These are phyloP conservation scores for Spea bombifrons DNA, from an alignment of 2,113 vertebrate species.

Conservation along the genomic window DNA sequence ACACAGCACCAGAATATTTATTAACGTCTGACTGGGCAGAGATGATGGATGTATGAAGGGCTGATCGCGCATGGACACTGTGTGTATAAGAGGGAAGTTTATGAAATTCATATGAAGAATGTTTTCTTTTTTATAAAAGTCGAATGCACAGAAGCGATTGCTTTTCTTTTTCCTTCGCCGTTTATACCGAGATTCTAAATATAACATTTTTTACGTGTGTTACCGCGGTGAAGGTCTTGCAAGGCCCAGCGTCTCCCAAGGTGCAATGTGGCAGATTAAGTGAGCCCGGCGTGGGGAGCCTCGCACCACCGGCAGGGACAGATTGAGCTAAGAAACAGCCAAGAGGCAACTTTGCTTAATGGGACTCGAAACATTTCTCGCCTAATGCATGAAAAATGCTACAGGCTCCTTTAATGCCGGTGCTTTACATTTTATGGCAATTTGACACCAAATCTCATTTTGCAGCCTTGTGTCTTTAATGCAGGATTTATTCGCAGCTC, in stretches of 20 bases:
- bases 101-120: too few relatives aligned
- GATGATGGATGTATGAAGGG: neutral
- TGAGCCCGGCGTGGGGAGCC: neutral
- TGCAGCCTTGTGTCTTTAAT: constrained; percentile 34
- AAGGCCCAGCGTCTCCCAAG: neutral
- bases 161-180: constrained; percentile 8
- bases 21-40: neutral
- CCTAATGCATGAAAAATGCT: constrained; percentile 31
- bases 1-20: constrained; percentile 23
- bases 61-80: too few relatives aligned
- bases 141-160: neutral
- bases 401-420: constrained; percentile 18
- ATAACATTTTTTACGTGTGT: constrained; percentile 30
- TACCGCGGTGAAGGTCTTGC: neutral
- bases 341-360: neutral
- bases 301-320: neutral
- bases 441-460: constrained; percentile 30
- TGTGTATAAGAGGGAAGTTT: too few relatives aligned
- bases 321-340: neutral
- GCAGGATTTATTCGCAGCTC: constrained; percentile 31
- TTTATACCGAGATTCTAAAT: neutral
- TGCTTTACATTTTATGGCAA: constrained; percentile 25
- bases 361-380: constrained; percentile 39
- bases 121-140: too few relatives aligned
- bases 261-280: neutral